phyloP scores from a whole-genome alignment of 2,797 vertebrate genomes.

The Oophaga sylvatica region DNA sequence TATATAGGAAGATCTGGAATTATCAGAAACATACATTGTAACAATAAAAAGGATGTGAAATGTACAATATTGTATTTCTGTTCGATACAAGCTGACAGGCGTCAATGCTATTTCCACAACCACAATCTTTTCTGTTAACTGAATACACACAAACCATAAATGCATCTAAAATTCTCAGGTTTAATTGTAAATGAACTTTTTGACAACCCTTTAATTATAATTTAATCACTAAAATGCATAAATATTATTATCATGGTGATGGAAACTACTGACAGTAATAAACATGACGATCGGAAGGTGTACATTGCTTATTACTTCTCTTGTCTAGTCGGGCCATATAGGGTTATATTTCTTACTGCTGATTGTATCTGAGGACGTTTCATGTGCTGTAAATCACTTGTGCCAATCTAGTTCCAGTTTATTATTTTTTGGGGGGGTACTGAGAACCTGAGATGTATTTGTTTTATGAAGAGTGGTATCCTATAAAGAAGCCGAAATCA shows the following conservation, averaged over 20 bases:
- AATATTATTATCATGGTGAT: background rate
- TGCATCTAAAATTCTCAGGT: too few species aligned
- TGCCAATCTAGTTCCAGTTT: slow-evolving; percentile 11
- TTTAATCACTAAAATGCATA: background rate
- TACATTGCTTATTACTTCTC: slow-evolving; percentile 1
- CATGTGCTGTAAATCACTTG: slow-evolving; percentile 29
- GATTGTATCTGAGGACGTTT: background rate
- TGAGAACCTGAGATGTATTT: slow-evolving; percentile 11
- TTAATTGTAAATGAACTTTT: background rate
- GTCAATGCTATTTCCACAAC: background rate
- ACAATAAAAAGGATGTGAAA: background rate
- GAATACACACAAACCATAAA: background rate
- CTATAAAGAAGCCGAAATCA: slow-evolving; percentile 14
- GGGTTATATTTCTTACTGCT: slow-evolving; percentile 16
- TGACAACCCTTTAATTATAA: background rate
- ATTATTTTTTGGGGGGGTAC: background rate
- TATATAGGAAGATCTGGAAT: background rate
- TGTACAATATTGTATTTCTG: background rate
- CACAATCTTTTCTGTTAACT: background rate
- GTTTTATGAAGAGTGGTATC: slow-evolving; percentile 12
- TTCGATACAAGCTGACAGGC: background rate
- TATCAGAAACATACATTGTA: background rate
- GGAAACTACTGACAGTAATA: background rate
- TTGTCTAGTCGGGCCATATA: slow-evolving; percentile 15
- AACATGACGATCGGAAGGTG: background rate